Evolutionary conservation across 2,797 vertebrate species (phyloP).

Genomic region (Alcedo quadribrachys): DNA sequence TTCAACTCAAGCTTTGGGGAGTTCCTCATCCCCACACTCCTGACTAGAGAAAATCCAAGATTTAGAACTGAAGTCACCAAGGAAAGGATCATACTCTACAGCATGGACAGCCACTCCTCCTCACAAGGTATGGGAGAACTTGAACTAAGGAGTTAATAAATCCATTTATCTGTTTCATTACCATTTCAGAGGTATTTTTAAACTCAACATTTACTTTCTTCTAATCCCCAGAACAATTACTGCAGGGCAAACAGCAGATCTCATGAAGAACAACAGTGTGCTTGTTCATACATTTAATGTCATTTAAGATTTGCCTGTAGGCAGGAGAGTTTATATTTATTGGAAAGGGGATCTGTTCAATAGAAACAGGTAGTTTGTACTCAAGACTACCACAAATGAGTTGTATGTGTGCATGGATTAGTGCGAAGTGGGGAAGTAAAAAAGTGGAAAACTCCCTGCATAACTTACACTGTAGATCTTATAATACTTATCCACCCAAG

Average conservation of each 20-base stretch:
- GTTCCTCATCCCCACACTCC: background rate
- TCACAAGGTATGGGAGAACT: background rate
- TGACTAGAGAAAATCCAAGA: background rate
- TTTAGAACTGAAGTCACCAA: background rate
- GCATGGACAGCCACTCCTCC: background rate
- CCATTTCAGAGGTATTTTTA: background rate
- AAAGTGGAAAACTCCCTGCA: background rate
- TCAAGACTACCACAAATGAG: background rate
- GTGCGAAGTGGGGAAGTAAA: background rate
- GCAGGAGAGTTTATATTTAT: background rate
- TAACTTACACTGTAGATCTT: rapidly evolving
- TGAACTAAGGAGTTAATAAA: background rate
- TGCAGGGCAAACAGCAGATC: background rate
- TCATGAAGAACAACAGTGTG: rapidly evolving
- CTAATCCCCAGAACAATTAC: background rate
- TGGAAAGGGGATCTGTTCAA: background rate
- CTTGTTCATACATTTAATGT: background rate
- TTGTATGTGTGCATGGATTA: rapidly evolving
- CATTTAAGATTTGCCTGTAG: background rate
- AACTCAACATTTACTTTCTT: background rate
- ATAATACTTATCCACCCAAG: background rate
- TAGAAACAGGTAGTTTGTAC: background rate
- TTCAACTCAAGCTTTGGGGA: background rate
- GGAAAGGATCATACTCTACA: background rate
- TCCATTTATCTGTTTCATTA: background rate